Evolutionary conservation across 2,888 invertebrate genomes (phyloP), one percentile per base, ranked within the genome.

Genomic region (Drymonia ruficornis): DNA sequence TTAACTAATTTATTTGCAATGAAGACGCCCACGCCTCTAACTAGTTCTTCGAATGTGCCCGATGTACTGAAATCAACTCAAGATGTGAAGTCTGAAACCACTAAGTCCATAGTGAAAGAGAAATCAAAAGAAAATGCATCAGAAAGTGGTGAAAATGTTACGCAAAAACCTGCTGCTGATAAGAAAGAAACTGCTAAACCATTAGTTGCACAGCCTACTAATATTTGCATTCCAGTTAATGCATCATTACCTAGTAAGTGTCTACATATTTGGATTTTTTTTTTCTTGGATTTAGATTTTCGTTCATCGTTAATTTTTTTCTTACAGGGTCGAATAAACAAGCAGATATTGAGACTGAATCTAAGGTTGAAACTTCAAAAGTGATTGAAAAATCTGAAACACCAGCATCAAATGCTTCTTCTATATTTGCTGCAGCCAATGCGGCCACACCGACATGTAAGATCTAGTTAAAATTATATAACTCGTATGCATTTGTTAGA

Each of bases 111-210:
- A 48, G 83, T 80, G 18, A 83, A 79, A 57, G 81, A 76, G 2
- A 76, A 78, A 53, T 59, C 76, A 13, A 86, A 85, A 53, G 89
- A 89, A 53, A 88, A 84, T 62, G 59, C 82, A 23, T 76, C 79
- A 6, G 74, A 76, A 49, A 80, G 76, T 19, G 72, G 75, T 51
- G 78, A 69, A 50, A 47, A 47, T 28, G 12, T 18, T 13, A 50
- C 47, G 23, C 66, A 61, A 40, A 72, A 69, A 55, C 40, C 55
- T 19, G 38, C 19, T 2, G 51, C 44, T 34, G 76, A 80, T 2
- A 78, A 76, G 49, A 83, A 78, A 55, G 82, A 81, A 51, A 58
- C 66, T n/a, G 38, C 66, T 3, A 87, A 83, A 65, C 78, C 81
- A 1, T 70, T 84, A 15, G 58, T 61, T 43, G 42, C 69, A 2